Evolutionary conservation across 2,113 vertebrate species (phyloP), one percentile per base, ranked within the genome.

Genomic region (Etia nguti): DNA sequence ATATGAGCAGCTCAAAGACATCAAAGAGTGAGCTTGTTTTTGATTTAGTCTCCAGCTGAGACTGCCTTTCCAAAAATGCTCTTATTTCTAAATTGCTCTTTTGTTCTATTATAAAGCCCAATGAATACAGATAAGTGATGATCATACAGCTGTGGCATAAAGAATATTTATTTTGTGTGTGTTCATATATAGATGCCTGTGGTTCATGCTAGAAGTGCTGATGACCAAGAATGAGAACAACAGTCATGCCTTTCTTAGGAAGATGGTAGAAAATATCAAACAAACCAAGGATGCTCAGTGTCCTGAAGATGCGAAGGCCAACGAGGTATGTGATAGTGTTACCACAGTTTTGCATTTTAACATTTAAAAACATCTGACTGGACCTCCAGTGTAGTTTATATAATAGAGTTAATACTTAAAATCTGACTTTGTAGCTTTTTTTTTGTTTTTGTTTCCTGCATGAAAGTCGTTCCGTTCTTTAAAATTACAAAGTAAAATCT

Each of bases 201-300:
- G 99, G 99, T 99, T 99, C 94, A 99, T 99, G 98, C 96, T 99
- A 93, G 99, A 99, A 95, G 99, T 99, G 91, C 96, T 99, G 96
- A 99, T 99, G 99, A 98, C 98, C 56, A 99, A 99, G 96, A 99
- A 99, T 94, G 99, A 99, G 95, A 99, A 99, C 93, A 99, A 99
- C 93, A 99, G 99, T 92, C 99, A 99, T 88, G 97, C 98, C 38
- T 99, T 99, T 94, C 97, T 99, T 90, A 97, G 98, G 92, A 99
- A 99, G 94, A 99, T 99, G 98, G 98, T 98, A 55, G 98, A 99
- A 94, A 99, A 97, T 93, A 99, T 99, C 94, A 99, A 99, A 93
- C 98, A 98, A 93, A 99, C 98, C 26, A 97, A 98, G 95, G 99
- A 99, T 93, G 98, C 98, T 80, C 98, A 99, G 89, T 97, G 97